Percentiles rank a stretch among this genome's conserved stretches.
These are phyloP conservation scores for Epiperipatus broadwayi DNA, from an alignment of 2,888 invertebrate genomes.

Conservation along the genomic window DNA sequence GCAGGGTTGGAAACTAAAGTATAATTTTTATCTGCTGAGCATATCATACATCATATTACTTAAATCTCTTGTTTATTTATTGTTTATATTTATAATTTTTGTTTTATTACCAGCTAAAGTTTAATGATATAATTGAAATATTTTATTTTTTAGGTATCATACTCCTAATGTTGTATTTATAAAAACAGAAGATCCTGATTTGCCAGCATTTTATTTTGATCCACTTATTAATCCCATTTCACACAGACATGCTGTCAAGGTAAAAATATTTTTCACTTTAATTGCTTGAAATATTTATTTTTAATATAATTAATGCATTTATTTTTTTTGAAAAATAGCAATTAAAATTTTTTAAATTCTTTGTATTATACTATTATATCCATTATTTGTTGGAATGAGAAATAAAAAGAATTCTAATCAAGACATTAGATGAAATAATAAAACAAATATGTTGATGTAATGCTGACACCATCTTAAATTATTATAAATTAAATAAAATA, in stretches of 20 bases:
- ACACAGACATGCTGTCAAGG: conserved; percentile 52
- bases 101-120: background rate
- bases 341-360: background rate
- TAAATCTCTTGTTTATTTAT: too few relatives aligned
- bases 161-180: conserved; percentile 97
- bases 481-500: too few relatives aligned
- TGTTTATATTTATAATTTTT: conserved; percentile 1
- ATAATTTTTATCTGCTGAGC: too few relatives aligned
- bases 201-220: conserved; percentile 99
- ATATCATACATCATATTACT: too few relatives aligned
- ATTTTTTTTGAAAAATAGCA: background rate
- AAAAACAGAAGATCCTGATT: conserved; percentile 97
- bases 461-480: too few relatives aligned
- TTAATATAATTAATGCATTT: background rate
- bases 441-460: too few relatives aligned
- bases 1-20: too few relatives aligned
- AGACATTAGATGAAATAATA: too few relatives aligned
- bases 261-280: conserved; percentile 21
- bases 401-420: too few relatives aligned
- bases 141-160: conserved; percentile 59
- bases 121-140: conserved; percentile 5
- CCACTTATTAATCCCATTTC: conserved; percentile 98
- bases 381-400: too few relatives aligned
- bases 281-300: too few relatives aligned
- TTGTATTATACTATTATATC: conserved; percentile 8